phyloP scores from a whole-genome alignment of 1,140 invertebrate genomes.

The Lepidurus packardi region DNA sequence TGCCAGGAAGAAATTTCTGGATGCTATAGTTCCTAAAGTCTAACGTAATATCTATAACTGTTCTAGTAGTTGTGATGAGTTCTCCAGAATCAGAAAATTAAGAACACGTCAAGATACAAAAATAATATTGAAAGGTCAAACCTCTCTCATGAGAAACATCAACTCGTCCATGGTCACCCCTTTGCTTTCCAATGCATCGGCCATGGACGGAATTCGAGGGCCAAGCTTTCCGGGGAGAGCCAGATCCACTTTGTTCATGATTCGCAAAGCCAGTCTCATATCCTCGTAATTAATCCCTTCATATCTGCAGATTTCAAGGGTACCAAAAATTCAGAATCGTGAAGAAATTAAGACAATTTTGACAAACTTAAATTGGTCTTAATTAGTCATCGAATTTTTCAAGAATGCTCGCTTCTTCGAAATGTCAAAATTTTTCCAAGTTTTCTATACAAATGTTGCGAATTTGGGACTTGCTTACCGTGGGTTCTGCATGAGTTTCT shows the following conservation, averaged over 20 bases:
- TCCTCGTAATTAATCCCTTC: background rate
- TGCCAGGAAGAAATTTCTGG: no score
- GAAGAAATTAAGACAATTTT: background rate
- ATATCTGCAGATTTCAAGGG: background rate
- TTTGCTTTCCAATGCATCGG: background rate
- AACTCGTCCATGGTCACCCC: background rate
- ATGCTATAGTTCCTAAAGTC: no score
- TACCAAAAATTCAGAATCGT: background rate
- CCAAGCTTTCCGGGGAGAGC: background rate
- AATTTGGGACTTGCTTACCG: background rate
- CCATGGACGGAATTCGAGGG: background rate
- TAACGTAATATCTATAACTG: no score
- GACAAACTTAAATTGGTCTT: no score
- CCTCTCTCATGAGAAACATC: background rate
- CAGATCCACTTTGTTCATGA: background rate
- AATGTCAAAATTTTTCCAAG: no score
- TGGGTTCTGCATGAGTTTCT: background rate
- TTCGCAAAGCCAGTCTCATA: background rate
- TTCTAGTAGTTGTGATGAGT: no score
- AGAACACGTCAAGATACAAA: background rate
- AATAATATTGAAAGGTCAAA: background rate
- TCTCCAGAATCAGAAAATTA: no score
- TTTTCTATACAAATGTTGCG: no score
- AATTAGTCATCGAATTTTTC: no score
- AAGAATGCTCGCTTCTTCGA: no score